These are phyloP conservation scores for Capra hircus DNA, from an alignment of 2,113 vertebrate genomes.

Conservation along the genomic window DNA sequence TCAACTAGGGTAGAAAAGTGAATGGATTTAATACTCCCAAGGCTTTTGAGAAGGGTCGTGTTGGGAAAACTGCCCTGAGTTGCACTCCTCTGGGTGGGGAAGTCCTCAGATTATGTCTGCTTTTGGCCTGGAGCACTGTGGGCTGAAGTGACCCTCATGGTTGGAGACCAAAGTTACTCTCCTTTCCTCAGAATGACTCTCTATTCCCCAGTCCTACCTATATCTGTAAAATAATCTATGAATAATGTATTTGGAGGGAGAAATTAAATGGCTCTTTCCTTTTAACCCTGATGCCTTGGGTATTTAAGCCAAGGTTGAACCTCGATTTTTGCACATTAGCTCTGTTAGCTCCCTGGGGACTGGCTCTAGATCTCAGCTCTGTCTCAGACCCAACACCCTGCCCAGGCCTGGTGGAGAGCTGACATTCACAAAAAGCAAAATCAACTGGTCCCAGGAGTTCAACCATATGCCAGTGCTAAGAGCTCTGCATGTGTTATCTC, in stretches of 20 bases:
- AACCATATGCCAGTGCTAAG: not conserved
- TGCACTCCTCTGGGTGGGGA: not conserved
- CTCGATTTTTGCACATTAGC: not conserved
- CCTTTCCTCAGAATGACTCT: constrained; percentile 6
- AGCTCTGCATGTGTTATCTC: not conserved
- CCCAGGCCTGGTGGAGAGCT: not conserved
- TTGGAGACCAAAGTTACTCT: constrained; percentile 41
- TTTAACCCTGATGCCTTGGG: not conserved
- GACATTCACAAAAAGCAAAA: not conserved
- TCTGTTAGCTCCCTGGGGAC: not conserved
- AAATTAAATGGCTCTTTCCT: not conserved
- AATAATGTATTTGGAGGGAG: constrained; percentile 10
- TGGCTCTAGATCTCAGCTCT: not conserved
- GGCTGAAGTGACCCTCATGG: constrained; percentile 29
- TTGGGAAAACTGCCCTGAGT: not conserved
- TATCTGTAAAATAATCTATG: not conserved
- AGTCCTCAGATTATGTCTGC: not conserved
- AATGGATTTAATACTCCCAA: not conserved
- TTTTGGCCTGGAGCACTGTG: not conserved
- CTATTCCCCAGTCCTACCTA: not conserved
- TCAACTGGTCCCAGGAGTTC: not conserved
- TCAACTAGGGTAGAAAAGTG: not conserved
- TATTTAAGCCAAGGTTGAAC: not conserved
- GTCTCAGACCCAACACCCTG: not conserved
- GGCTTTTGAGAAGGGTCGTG: not conserved